Percentiles rank a stretch among this genome's conserved stretches.
phyloP scores from a whole-genome alignment of 2,113 vertebrate species.

The Xiphophorus maculatus region DNA sequence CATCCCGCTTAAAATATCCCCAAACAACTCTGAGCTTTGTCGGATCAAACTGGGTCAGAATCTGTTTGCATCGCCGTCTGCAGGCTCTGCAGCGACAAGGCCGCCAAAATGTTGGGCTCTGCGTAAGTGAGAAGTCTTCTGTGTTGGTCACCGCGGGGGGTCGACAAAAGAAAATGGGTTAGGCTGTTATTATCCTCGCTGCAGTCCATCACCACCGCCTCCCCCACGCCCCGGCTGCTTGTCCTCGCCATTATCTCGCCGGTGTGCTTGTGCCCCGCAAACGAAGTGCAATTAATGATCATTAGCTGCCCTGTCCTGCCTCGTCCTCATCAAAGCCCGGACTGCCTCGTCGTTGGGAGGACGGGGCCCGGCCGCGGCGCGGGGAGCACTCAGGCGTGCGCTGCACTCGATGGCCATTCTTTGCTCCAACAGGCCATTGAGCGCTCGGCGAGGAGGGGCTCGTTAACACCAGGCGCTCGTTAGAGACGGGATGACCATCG shows the following conservation, averaged over 20 bases:
- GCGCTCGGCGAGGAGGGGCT: conserved; percentile 62
- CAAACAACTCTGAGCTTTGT: conserved; percentile 54
- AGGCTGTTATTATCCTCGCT: conserved; percentile 70
- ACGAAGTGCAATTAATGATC: conserved; percentile 95
- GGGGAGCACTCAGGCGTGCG: conserved; percentile 83
- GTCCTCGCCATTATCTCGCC: conserved; percentile 71
- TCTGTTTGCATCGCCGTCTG: conserved; percentile 24
- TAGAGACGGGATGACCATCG: conserved; percentile 81
- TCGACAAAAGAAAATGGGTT: conserved; percentile 77
- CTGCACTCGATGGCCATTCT: conserved; percentile 86
- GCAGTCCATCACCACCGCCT: conserved; percentile 24
- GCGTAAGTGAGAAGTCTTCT: conserved; percentile 72
- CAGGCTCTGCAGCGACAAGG: conserved; percentile 28
- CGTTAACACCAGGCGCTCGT: conserved; percentile 72
- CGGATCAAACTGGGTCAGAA: conserved; percentile 71
- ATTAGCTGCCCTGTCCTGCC: conserved; percentile 93
- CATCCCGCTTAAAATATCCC: conserved; percentile 41
- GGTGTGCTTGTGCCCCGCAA: conserved; percentile 84
- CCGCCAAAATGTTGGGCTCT: conserved; percentile 75
- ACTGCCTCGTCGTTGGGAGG: conserved; percentile 78
- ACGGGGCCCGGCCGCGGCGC: conserved; percentile 79
- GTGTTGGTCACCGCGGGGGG: conserved; percentile 54
- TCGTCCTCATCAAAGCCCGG: conserved; percentile 87
- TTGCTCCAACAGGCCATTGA: conserved; percentile 90
- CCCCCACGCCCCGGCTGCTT: conserved; percentile 40